phyloP scores from a whole-genome alignment of 1,140 invertebrate species.

The Drosophila fuyamai region DNA sequence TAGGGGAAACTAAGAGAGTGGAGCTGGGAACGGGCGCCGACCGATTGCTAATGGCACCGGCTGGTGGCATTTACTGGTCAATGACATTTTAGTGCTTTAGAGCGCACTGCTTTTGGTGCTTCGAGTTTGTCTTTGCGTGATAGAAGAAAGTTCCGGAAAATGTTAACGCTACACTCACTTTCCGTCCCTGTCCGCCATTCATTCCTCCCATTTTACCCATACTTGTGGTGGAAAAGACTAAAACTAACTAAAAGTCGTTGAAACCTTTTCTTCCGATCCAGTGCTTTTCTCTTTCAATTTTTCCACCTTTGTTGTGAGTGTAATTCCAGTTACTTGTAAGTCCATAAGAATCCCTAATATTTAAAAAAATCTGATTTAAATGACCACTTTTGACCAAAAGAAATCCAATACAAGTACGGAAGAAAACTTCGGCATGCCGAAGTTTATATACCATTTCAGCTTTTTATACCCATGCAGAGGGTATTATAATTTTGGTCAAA shows the following conservation, averaged over 20 bases:
- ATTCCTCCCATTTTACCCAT: slow-evolving; percentile 5
- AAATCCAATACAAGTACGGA: too few species aligned
- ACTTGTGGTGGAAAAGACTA: slow-evolving; percentile 28
- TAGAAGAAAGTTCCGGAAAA: slow-evolving; percentile 71
- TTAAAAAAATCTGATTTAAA: too few species aligned
- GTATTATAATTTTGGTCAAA: too few species aligned
- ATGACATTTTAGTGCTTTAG: slow-evolving; percentile 72
- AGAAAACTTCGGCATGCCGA: too few species aligned
- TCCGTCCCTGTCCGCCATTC: slow-evolving; percentile 22
- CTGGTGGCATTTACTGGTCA: slow-evolving; percentile 77
- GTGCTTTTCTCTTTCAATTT: slow-evolving; percentile 25
- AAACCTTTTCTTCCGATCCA: slow-evolving; percentile 66
- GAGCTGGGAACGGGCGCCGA: slow-evolving; percentile 27
- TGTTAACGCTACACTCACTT: slow-evolving; percentile 61
- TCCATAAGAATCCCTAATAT: too few species aligned
- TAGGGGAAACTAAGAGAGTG: slow-evolving; percentile 20
- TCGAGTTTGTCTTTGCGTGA: slow-evolving; percentile 48
- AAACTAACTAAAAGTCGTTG: slow-evolving; percentile 59
- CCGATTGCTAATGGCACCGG: slow-evolving; percentile 49
- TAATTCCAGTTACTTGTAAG: not conserved
- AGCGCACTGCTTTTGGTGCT: slow-evolving; percentile 18
- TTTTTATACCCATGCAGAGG: too few species aligned
- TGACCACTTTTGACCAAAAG: too few species aligned
- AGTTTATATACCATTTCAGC: too few species aligned
- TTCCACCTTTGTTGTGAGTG: slow-evolving; percentile 15